Percentiles rank a stretch among this genome's conserved stretches.
Evolutionary conservation across 2,888 invertebrate genomes (phyloP).

Genomic region (Lutraria lutraria): DNA sequence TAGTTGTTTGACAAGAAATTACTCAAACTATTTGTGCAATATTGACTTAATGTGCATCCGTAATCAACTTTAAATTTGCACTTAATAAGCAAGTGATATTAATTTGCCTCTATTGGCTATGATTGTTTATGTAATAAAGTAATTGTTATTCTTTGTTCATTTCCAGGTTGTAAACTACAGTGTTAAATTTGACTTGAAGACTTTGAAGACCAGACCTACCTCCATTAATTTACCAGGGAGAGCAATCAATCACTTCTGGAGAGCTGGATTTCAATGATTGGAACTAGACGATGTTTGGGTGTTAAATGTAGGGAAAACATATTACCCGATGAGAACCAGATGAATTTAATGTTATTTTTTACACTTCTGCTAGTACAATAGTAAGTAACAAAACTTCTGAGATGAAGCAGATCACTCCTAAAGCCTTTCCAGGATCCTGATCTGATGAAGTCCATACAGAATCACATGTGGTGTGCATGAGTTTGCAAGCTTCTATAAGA

Average conservation of each 20-base stretch:
- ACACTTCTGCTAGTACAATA: constrained; percentile 10
- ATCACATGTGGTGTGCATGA: constrained; percentile 29
- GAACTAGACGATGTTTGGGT: neutral
- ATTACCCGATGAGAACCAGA: constrained; percentile 24
- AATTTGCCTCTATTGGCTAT: neutral
- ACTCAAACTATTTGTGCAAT: neutral
- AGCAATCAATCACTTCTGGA: neutral
- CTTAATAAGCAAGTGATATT: neutral
- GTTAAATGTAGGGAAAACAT: constrained; percentile 20
- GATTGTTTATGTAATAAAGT: neutral
- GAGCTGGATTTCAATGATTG: constrained; percentile 5
- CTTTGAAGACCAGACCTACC: neutral
- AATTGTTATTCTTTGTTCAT: neutral
- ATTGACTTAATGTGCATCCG: neutral
- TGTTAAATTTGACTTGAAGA: neutral
- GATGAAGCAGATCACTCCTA: constrained; percentile 44
- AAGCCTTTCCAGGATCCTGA: constrained; percentile 34
- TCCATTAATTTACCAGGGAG: constrained; percentile 5
- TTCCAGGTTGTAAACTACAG: neutral
- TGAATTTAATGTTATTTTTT: neutral
- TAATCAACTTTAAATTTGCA: too few species aligned
- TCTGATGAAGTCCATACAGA: constrained; percentile 44
- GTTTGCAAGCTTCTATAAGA: constrained; percentile 29
- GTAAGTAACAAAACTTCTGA: constrained; percentile 38
- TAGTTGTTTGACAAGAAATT: neutral